Base-by-base conservation (phyloP, 1,140 invertebrate species). In the Episyrphus balteatus region DNA sequence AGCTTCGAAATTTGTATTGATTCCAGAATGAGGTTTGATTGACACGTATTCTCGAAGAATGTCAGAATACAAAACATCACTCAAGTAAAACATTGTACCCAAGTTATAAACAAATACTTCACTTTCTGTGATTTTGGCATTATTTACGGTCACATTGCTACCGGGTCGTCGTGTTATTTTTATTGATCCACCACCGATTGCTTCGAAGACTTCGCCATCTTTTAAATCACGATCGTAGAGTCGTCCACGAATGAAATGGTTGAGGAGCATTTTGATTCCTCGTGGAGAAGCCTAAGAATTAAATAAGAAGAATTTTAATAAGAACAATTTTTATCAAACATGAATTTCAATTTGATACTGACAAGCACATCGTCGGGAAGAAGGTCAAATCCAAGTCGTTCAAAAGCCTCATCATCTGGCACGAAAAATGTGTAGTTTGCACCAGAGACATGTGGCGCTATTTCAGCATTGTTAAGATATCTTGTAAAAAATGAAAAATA, bases 381-480 rank as follows among this genome's bases (percentile, higher is more conserved):
- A 48, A 70, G 62, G 48, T 74, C 73, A 21, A 76, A 68, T 21
- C 76, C 74, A 15, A 74, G 51, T 45, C 70, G 65, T 51, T 76
- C 70, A 50, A 80, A 78, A n/a, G 76, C 76, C 6, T 65, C 65
- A 59, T 80, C 77, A 10, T 64, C 72, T 3, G 78, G 78, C 42
- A 79, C 77, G 55, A 80, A 80, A 55, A 80, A 79, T 1, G 78
- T 79, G 59, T 80, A 80, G 41, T 75, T 76, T 49, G 73, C 70
- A 9, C 75, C 74, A 5, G 74, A 72, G 42, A 79, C 70, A 51
- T 77, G 72, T 5, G 73, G 72, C 7, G 75, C 75, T 13, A 79
- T 62, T 59, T 79, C 76, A 8, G 75, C 75, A 44, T 75, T 64
- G 56, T 77, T 78, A 9, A 79, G 54, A 56, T 77, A 77, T 55